Base-by-base conservation (phyloP, 35 echinoderm and acorn worm genomes). In the Strongylocentrotus purpuratus region DNA sequence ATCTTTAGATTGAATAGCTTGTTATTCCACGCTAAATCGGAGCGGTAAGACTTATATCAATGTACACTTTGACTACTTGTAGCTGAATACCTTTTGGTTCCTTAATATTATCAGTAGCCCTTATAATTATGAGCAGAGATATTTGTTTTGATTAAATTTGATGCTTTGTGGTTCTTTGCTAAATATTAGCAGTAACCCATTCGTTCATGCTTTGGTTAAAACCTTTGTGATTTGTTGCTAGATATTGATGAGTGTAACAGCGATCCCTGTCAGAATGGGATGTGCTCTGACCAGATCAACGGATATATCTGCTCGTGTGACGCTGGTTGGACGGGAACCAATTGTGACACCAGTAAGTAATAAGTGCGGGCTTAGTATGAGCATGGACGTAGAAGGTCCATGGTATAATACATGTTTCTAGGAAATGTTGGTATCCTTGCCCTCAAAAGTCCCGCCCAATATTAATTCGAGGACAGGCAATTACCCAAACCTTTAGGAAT, bases 191-290 rank as follows among this genome's bases (percentile, higher is more conserved):
- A 17, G 18, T 95, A 33, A 31, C 22, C 31, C 4, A 45, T 7
- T 17, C 70, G 70, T 85, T 85, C 70, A 20, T 85, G 35, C 35
- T 31, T 85, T 31, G 0, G 2, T 85, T 85, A 85, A 85, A 2
- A 85, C 70, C 15, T 85, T 85, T 85, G 15, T 85, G 15, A 31
- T 2, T 20, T 20, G n/a, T 85, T 85, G 7, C 17, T 17, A 41
- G 87, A 89, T 89, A 89, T 89, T 89, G 45, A 89, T 41, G 32
- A 46, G 14, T 89, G 33, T 89, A 18, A 45, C 32, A 89, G 87
- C 13, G 5, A 89, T 41, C 87, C 32, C 25, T 89, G 45, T 89
- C 17, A 9, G 28, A 78, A 78, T n/a, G 65, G 65, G 0, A n/a
- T 18, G 18, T 78, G 65, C 65, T 7, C 4, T 78, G 65, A 78